A percentile compares a stretch with the other conserved stretches of the same genome.
Evolutionary conservation across 2,888 invertebrate genomes (phyloP).

Genomic region (Lepidochrysops patricia): DNA sequence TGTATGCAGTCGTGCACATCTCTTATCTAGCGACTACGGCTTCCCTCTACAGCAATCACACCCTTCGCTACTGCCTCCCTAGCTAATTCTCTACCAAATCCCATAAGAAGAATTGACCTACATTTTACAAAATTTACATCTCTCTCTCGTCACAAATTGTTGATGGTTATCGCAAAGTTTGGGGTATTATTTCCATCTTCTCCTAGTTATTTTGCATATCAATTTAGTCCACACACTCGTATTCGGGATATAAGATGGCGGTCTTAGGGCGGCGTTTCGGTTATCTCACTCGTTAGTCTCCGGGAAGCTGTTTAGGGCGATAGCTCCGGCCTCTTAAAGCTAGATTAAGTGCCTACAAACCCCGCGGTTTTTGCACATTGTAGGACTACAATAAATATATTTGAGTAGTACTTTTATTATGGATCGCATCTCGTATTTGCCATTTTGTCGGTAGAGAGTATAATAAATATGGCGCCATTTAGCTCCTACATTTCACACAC

Average conservation of each 20-base stretch:
- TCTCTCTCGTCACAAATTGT: not conserved
- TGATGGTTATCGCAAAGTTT: not conserved
- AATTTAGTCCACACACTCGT: not conserved
- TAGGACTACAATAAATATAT: not conserved
- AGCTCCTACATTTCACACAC: not conserved
- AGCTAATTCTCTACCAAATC: too few relatives aligned
- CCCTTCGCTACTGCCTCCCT: too few relatives aligned
- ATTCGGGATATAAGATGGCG: not conserved
- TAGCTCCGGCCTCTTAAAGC: slow-evolving; percentile 16
- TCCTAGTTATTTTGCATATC: not conserved
- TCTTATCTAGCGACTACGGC: too few relatives aligned
- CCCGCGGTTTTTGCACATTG: not conserved
- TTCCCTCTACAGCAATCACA: too few relatives aligned
- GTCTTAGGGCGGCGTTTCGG: slow-evolving; percentile 10
- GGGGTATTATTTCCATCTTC: not conserved
- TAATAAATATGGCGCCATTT: not conserved
- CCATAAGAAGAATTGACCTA: too few relatives aligned
- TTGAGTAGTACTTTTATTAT: too few relatives aligned
- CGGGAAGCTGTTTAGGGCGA: slow-evolving; percentile 42
- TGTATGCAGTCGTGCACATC: too few relatives aligned
- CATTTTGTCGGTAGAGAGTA: too few relatives aligned
- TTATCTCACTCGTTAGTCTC: slow-evolving; percentile 64
- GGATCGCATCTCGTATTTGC: too few relatives aligned
- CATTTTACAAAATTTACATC: too few relatives aligned
- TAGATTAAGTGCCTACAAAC: not conserved